Evolutionary conservation across 2,888 invertebrate species (phyloP).

Genomic region (Athalia rosae): DNA sequence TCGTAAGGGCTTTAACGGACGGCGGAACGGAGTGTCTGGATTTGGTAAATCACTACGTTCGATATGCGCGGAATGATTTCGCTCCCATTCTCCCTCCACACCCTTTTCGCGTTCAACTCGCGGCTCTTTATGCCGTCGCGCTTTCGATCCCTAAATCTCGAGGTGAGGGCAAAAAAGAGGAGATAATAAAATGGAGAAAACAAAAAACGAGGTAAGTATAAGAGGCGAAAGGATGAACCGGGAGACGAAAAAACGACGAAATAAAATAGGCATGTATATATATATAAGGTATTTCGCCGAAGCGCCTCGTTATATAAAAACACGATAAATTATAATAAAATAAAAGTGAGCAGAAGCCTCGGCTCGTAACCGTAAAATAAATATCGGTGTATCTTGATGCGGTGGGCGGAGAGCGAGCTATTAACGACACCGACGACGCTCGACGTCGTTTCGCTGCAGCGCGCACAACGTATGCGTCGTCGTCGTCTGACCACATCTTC

Average conservation of each 20-base stretch:
- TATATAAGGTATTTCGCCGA: neutral
- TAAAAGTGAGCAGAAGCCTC: slow-evolving; percentile 30
- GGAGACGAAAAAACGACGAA: neutral
- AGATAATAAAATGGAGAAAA: slow-evolving; percentile 32
- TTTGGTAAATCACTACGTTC: slow-evolving; percentile 20
- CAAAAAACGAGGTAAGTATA: slow-evolving; percentile 1
- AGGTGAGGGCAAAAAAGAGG: slow-evolving; percentile 20
- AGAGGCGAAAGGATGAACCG: slow-evolving; percentile 6
- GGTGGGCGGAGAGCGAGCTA: slow-evolving; percentile 38
- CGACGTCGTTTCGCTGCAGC: neutral
- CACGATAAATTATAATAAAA: slow-evolving; percentile 42
- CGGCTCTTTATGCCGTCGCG: neutral
- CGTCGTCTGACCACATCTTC: slow-evolving; percentile 16
- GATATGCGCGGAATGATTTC: slow-evolving; percentile 18
- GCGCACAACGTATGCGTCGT: neutral
- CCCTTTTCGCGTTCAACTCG: slow-evolving; percentile 28
- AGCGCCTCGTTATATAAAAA: slow-evolving; percentile 31
- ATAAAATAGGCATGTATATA: neutral
- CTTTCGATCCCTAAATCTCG: slow-evolving; percentile 10
- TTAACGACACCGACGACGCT: slow-evolving; percentile 18
- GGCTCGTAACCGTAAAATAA: slow-evolving; percentile 44
- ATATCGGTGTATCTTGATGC: slow-evolving; percentile 45
- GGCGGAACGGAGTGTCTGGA: slow-evolving; percentile 23
- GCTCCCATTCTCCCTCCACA: slow-evolving; percentile 34
- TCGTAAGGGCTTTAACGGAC: neutral